Conservation (phyloP, 1,140 invertebrate species). For the Cherax quadricarinatus region DNA sequence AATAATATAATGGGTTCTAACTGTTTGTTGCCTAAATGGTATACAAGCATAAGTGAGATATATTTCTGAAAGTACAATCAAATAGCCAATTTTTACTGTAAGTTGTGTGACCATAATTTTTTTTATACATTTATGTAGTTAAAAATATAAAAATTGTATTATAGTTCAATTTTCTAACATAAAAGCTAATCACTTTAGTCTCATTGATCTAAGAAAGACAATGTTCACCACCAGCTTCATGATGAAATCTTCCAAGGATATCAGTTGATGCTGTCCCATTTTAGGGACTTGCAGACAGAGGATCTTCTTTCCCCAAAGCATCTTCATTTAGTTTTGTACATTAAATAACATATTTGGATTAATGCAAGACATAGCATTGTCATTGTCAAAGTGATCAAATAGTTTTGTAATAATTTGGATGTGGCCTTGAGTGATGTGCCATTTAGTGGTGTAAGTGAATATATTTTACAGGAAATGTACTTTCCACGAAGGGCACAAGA, state of each 20-base stretch:
- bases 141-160: neutral
- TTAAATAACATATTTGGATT: neutral
- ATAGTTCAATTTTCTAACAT: neutral
- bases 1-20: neutral
- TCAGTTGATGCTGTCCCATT: neutral
- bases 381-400: neutral
- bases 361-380: neutral
- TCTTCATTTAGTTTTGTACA: neutral
- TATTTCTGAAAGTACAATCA: constrained; percentile 12
- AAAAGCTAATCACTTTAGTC: neutral
- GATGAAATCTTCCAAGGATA: neutral
- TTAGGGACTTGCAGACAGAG: neutral
- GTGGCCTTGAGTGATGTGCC: neutral
- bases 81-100: neutral
- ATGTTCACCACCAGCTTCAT: neutral
- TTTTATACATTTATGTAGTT: neutral
- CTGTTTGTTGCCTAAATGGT: neutral
- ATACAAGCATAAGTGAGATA: neutral
- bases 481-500: neutral
- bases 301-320: neutral
- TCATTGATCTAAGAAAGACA: neutral
- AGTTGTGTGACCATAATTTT: constrained; percentile 3
- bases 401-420: neutral
- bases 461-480: neutral
- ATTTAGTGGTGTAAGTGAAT: neutral